phyloP scores from a whole-genome alignment of 2,113 vertebrate species.

The Aptenodytes patagonicus region DNA sequence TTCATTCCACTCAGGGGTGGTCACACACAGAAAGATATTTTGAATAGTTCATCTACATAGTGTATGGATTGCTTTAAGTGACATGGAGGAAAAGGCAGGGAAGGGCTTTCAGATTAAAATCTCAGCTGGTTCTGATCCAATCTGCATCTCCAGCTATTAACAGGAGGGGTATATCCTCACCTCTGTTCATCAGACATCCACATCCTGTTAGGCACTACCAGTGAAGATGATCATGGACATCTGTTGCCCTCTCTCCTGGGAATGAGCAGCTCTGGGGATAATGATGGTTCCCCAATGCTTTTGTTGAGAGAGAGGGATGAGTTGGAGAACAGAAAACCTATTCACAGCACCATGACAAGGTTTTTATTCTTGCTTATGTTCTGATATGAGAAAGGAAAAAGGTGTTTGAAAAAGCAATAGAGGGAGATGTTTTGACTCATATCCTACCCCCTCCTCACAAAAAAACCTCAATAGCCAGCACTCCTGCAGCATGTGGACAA shows the following conservation, averaged over 20 bases:
- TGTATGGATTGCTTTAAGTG: neutral
- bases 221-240: neutral
- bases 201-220: neutral
- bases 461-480: neutral
- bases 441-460: fast-evolving
- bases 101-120: neutral
- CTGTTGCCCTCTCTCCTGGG: neutral
- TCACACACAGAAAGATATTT: neutral
- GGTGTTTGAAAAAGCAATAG: neutral
- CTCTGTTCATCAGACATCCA: neutral
- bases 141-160: neutral
- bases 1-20: neutral
- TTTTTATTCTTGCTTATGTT: neutral
- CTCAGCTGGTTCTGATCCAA: neutral
- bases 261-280: neutral
- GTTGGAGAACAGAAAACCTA: neutral
- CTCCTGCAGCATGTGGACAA: neutral
- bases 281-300: neutral
- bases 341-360: neutral
- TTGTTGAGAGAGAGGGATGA: neutral
- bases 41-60: neutral
- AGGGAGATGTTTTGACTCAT: neutral
- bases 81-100: neutral
- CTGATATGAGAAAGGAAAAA: neutral
- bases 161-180: neutral